Evolutionary conservation across 2,113 vertebrate species (phyloP), one percentile per base, ranked within the genome.

Genomic region (Salvator merianae): DNA sequence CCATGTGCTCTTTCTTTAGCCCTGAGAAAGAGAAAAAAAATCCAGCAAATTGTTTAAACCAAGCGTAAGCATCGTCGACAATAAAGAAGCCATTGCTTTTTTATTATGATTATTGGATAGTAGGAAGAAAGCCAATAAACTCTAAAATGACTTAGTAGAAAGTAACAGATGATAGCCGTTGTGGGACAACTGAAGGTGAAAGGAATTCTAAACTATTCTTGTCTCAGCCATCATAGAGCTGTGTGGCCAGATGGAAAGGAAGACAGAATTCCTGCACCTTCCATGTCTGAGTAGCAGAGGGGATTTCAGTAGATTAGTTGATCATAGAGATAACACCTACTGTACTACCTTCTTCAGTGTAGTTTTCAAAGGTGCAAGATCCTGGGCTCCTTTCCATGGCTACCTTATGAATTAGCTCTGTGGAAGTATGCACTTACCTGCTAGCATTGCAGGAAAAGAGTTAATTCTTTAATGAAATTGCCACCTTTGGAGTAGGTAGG

Each of bases 1-100:
- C 75, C 10, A 36, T 69, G 55, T 53, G 65, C 47, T 53, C 65
- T 30, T 76, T 0, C 34, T 63, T 53, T 79, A 76, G 8, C 70
- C 1, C 7, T 0, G 55, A 53, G 50, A 53, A 53, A 14, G 26
- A 87, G 14, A 3, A 0, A 68, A 32, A 6, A 43, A 12, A 34
- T 12, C 0, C 32, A 55, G 16, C n/a, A 55, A 34, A 1, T 1
- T 65, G 59, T 71, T 82, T 63, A 8, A 24, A 20, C 4, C 3
- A 68, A 32, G 38, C n/a, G 28, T 38, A 16, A 63, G 24, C 0
- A 59, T 85, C 63, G 30, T 79, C 66, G 53, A 7, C 65, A 34
- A 70, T 77, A 62, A 66, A 8, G 26, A 79, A 47, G 28, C 2
- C 47, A 78, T 63, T 4, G 55, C 18, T 59, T 59, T 59, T 59